These are phyloP conservation scores for Epinephelus malabaricus DNA, from an alignment of 2,797 vertebrate genomes.

Conservation along the genomic window DNA sequence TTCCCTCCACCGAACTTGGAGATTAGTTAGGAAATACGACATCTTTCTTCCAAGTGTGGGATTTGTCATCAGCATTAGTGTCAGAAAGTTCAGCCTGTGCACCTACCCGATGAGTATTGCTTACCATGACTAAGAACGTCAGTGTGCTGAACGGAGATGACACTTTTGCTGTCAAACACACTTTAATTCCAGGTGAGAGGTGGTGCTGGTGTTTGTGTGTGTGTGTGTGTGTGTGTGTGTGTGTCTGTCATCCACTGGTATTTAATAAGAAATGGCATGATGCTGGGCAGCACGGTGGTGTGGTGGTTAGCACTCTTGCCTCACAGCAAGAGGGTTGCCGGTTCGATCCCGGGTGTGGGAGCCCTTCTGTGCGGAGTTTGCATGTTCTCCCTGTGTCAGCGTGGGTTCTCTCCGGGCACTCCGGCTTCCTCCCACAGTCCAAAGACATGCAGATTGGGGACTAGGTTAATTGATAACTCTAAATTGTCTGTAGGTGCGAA, in stretches of 20 bases:
- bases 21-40: conserved; percentile 21
- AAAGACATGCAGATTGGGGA: too few relatives aligned
- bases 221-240: neutral
- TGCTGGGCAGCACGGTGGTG: neutral
- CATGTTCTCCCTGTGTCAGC: too few relatives aligned
- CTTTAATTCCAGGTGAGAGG: conserved; percentile 41
- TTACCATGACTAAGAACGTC: conserved; percentile 36
- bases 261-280: conserved; percentile 11
- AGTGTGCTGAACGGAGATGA: conserved; percentile 20
- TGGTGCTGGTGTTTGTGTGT: neutral
- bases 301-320: too few relatives aligned
- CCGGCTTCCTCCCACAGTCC: too few relatives aligned
- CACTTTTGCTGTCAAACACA: conserved; percentile 30
- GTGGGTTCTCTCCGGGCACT: too few relatives aligned
- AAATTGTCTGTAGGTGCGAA: too few relatives aligned
- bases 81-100: conserved; percentile 36
- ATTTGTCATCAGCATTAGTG: conserved; percentile 54
- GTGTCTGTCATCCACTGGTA: conserved; percentile 12
- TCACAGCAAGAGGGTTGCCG: too few relatives aligned
- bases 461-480: too few relatives aligned
- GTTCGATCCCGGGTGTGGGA: too few relatives aligned
- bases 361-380: too few relatives aligned
- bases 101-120: neutral
- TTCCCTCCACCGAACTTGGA: neutral
- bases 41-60: conserved; percentile 18